A percentile compares a stretch with the other conserved stretches of the same genome.
These are phyloP conservation scores for Polylopha cassiicola DNA, from an alignment of 2,888 invertebrate genomes.

Conservation along the genomic window DNA sequence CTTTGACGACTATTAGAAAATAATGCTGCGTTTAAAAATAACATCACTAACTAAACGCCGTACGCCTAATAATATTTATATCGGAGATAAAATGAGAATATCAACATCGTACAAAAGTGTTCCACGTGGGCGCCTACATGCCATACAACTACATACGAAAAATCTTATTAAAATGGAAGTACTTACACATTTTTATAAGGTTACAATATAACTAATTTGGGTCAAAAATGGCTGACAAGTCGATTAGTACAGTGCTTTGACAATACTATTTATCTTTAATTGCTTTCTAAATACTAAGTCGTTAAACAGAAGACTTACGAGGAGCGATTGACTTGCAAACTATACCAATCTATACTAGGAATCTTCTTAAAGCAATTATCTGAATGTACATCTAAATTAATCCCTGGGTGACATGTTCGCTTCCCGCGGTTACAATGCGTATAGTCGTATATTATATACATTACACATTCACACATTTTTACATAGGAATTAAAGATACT, in stretches of 20 bases:
- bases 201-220: constrained; percentile 64
- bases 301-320: constrained; percentile 63
- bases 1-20: constrained; percentile 41
- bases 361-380: constrained; percentile 27
- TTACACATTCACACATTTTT: constrained; percentile 73
- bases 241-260: constrained; percentile 58
- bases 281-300: constrained; percentile 55
- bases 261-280: constrained; percentile 59
- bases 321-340: constrained; percentile 46
- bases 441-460: constrained; percentile 63
- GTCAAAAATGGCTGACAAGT: constrained; percentile 71
- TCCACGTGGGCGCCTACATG: constrained; percentile 59
- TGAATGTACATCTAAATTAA: constrained; percentile 49
- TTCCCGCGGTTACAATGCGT: constrained; percentile 50
- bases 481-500: constrained; percentile 70
- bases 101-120: constrained; percentile 50
- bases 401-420: constrained; percentile 43
- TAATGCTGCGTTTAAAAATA: constrained; percentile 28
- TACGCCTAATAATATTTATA: constrained; percentile 27
- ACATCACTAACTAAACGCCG: constrained; percentile 22
- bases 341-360: constrained; percentile 38
- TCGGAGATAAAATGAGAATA: constrained; percentile 59
- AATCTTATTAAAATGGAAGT: constrained; percentile 75
- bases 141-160: constrained; percentile 68
- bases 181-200: constrained; percentile 65